Evolutionary conservation across 2,797 vertebrate genomes (phyloP), one percentile per base, ranked within the genome.

Genomic region (Sparus aurata): DNA sequence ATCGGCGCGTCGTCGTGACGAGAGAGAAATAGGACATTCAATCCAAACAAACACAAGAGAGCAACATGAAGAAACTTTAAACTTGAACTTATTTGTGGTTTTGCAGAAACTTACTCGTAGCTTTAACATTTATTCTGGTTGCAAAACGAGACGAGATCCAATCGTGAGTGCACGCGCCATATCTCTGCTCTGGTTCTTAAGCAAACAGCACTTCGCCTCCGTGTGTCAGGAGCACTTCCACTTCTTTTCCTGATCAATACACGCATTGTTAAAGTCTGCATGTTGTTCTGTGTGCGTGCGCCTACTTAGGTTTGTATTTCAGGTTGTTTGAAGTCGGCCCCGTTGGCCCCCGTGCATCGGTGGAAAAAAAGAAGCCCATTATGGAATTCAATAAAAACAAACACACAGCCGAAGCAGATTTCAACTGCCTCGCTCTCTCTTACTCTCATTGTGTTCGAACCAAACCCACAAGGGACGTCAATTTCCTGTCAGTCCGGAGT

Each of bases 401-500:
- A 93, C 84, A 89, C 68, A 75, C 72, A 84, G 65, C 83, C 41
- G 41, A 73, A n/a, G 66, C 83, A 86, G 79, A 91, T 88, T 90
- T 89, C 75, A 83, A 47, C 67, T 43, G 80, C 84, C 63, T 30
- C 69, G 66, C 75, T 69, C 75, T 78, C 22, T 65, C 27, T 71
- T 66, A 49, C 74, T 76, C 61, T 71, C 73, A 83, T 88, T 82
- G 68, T 71, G 71, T 87, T 85, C 25, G 9, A 12, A 12, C 60
- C 76, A 62, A 75, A 73, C 63, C 80, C 83, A 70, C 70, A 69
- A 69, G 77, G 75, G 80, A 90, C 72, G 75, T 89, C 87, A 92
- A 91, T 94, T 95, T 95, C 92, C 92, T 93, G 85, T 94, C 86
- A 89, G 89, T 77, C 74, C 79, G 68, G 73, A 91, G 85, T 85